Percentiles rank a stretch among this genome's conserved stretches.
phyloP scores from a whole-genome alignment of 2,113 vertebrate species.

The Microcebus griseorufus region DNA sequence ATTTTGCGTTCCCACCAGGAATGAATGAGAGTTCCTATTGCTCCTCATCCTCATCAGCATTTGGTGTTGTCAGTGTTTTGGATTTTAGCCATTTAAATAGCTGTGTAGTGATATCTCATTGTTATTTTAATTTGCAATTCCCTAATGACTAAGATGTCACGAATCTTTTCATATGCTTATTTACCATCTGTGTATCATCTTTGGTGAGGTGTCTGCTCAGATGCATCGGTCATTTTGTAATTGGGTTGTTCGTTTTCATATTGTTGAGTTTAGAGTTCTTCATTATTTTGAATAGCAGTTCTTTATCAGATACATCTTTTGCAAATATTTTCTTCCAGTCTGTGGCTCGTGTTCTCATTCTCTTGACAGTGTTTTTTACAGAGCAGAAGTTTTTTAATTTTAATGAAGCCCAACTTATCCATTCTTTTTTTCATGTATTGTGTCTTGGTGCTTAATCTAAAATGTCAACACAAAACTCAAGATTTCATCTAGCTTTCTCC shows the following conservation, averaged over 20 bases:
- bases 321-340: not conserved
- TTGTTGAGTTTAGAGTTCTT: not conserved
- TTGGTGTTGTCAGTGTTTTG: constrained; percentile 26
- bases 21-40: constrained; percentile 10
- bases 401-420: not conserved
- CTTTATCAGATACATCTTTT: not conserved
- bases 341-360: not conserved
- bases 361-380: not conserved
- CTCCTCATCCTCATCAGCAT: constrained; percentile 11
- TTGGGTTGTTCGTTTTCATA: not conserved
- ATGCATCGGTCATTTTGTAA: not conserved
- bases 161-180: constrained; percentile 52
- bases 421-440: not conserved
- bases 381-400: constrained; percentile 3
- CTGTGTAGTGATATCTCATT: not conserved
- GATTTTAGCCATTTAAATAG: not conserved
- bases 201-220: not conserved
- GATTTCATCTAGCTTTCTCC: not conserved
- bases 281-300: not conserved
- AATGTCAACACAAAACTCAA: not conserved
- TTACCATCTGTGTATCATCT: constrained; percentile 34
- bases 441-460: not conserved
- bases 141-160: not conserved
- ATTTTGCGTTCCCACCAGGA: not conserved
- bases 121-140: constrained; percentile 51